Conservation (phyloP, 2,888 invertebrate species). For the Amiota minor region DNA sequence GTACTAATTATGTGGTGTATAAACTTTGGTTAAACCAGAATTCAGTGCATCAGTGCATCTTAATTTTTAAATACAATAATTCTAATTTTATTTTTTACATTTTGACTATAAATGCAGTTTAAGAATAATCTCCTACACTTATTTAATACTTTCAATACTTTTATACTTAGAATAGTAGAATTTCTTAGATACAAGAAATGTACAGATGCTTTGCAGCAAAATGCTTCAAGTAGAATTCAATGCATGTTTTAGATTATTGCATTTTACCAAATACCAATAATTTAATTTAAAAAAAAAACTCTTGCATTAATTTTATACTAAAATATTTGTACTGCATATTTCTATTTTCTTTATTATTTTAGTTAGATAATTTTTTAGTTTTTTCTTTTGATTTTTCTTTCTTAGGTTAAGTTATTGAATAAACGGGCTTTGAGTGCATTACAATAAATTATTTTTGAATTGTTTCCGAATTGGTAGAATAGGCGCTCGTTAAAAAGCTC, state of each 20-base stretch:
- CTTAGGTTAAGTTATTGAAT: slow-evolving; percentile 70
- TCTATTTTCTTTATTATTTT: not conserved
- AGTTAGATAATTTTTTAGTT: slow-evolving; percentile 25
- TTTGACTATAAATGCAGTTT: too few species aligned
- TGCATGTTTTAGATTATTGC: too few species aligned
- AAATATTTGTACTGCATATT: not conserved
- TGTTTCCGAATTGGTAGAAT: slow-evolving; percentile 2
- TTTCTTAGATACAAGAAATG: slow-evolving; percentile 33
- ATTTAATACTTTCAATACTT: not conserved
- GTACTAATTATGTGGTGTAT: too few species aligned
- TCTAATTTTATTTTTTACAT: too few species aligned
- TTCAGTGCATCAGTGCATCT: too few species aligned
- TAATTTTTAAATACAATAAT: too few species aligned
- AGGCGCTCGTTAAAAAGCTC: slow-evolving; percentile 48
- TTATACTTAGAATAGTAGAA: slow-evolving; percentile 26
- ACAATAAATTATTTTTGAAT: slow-evolving; percentile 35
- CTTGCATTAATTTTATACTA: not conserved
- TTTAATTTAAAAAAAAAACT: too few species aligned
- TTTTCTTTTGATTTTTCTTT: slow-evolving; percentile 45
- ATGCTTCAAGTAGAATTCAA: slow-evolving; percentile 13
- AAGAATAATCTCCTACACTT: too few species aligned
- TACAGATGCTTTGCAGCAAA: slow-evolving; percentile 9
- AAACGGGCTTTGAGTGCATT: slow-evolving; percentile 57
- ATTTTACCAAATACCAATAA: too few species aligned
- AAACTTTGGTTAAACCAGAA: too few species aligned